Percentiles rank a stretch among this genome's conserved stretches.
Conservation (phyloP, 2,113 vertebrate genomes). For the Xiphophorus couchianus region DNA sequence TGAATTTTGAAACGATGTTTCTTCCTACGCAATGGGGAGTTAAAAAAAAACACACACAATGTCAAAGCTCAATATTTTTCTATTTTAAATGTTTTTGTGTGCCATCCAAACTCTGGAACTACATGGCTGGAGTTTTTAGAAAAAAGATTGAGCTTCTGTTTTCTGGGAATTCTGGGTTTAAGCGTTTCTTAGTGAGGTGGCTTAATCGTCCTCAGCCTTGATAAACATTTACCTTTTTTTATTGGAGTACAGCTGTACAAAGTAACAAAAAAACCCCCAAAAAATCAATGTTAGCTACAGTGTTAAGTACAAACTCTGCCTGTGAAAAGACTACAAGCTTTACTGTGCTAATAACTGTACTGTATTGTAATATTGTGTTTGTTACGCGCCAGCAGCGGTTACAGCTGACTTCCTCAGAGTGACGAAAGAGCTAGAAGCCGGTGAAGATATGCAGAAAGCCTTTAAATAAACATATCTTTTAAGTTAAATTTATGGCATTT, state of each 20-base stretch:
- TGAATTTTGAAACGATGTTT: neutral
- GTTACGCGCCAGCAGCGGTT: slow-evolving; percentile 34
- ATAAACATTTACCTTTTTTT: neutral
- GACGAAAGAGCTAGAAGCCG: neutral
- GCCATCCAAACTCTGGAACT: slow-evolving; percentile 66
- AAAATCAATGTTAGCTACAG: slow-evolving; percentile 19
- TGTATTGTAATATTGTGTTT: slow-evolving; percentile 58
- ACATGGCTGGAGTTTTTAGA: slow-evolving; percentile 59
- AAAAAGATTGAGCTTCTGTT: slow-evolving; percentile 69
- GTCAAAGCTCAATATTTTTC: slow-evolving; percentile 68
- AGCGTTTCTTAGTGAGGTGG: slow-evolving; percentile 54
- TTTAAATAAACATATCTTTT: neutral
- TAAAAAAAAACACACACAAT: slow-evolving; percentile 12
- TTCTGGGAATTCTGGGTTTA: slow-evolving; percentile 10
- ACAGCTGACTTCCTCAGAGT: neutral
- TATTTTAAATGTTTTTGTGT: slow-evolving; percentile 47
- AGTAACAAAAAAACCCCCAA: slow-evolving; percentile 12
- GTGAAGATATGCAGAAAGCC: neutral
- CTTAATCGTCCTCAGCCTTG: slow-evolving; percentile 37
- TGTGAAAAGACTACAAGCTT: slow-evolving; percentile 78
- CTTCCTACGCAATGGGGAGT: fast-evolving
- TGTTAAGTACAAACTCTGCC: slow-evolving; percentile 59
- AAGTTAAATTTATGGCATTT: neutral
- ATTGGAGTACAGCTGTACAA: neutral
- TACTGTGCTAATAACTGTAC: slow-evolving; percentile 54